These are phyloP conservation scores for Blomia tropicalis DNA, from an alignment of 2,888 invertebrate species.

Conservation along the genomic window DNA sequence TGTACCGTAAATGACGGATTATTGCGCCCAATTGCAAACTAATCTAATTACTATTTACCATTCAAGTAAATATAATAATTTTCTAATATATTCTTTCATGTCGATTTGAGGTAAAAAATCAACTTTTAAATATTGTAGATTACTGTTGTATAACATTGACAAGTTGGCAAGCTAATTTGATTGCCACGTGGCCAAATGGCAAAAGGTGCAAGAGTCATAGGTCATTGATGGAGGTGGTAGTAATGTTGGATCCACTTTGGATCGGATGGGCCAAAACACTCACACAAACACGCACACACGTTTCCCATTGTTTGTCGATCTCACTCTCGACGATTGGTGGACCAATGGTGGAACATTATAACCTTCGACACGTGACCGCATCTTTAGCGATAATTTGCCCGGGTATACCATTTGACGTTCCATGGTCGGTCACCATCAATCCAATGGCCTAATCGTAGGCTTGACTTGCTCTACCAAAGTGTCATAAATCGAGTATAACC, in stretches of 20 bases:
- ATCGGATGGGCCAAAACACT: not conserved
- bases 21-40: too few species aligned
- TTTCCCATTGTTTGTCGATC: not conserved
- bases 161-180: constrained; percentile 13
- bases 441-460: not conserved
- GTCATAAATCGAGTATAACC: not conserved
- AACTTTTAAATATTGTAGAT: too few species aligned
- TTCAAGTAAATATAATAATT: too few species aligned
- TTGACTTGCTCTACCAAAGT: not conserved
- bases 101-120: too few species aligned
- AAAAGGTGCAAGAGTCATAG: constrained; percentile 7
- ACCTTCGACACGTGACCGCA: constrained; percentile 12
- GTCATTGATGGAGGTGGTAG: not conserved
- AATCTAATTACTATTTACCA: constrained; percentile 5
- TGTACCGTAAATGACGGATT: too few species aligned
- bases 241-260: not conserved
- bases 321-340: not conserved
- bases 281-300: constrained; percentile 1
- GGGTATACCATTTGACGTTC: too few species aligned
- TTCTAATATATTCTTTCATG: too few species aligned
- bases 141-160: not conserved
- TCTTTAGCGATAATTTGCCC: constrained; percentile 15
- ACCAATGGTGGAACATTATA: not conserved
- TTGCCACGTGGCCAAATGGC: not conserved
- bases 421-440: not conserved